phyloP scores from a whole-genome alignment of 2,797 vertebrate species.

The Emys orbicularis region DNA sequence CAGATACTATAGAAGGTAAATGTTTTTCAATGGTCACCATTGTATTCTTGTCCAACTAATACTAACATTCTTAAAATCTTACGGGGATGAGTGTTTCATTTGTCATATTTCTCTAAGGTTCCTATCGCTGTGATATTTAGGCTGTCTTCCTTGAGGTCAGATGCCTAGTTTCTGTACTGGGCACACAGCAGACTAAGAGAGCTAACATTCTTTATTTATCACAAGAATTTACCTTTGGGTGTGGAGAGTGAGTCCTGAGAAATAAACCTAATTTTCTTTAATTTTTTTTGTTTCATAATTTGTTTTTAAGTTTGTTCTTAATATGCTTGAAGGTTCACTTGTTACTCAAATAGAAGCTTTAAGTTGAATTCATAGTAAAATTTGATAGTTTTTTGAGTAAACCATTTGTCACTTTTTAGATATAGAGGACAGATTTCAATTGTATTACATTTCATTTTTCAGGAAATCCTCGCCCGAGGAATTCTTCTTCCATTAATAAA shows the following conservation, averaged over 20 bases:
- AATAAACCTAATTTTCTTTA: not conserved
- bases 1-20: not conserved
- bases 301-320: not conserved
- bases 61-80: not conserved
- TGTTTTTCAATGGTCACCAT: not conserved
- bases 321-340: not conserved
- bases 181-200: not conserved
- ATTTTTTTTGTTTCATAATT: not conserved
- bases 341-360: not conserved
- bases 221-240: not conserved
- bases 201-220: not conserved
- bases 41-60: not conserved
- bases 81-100: not conserved
- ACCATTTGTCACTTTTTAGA: not conserved
- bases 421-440: not conserved
- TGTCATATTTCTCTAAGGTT: not conserved
- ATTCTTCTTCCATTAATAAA: slow-evolving; percentile 98
- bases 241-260: not conserved
- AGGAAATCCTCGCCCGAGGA: slow-evolving; percentile 98
- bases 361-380: not conserved
- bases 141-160: not conserved
- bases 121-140: not conserved
- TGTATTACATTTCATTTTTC: slow-evolving; percentile 49
- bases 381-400: not conserved
- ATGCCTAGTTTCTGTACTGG: not conserved